Conservation (phyloP, 2,888 invertebrate genomes). For the Orchestes rusci region DNA sequence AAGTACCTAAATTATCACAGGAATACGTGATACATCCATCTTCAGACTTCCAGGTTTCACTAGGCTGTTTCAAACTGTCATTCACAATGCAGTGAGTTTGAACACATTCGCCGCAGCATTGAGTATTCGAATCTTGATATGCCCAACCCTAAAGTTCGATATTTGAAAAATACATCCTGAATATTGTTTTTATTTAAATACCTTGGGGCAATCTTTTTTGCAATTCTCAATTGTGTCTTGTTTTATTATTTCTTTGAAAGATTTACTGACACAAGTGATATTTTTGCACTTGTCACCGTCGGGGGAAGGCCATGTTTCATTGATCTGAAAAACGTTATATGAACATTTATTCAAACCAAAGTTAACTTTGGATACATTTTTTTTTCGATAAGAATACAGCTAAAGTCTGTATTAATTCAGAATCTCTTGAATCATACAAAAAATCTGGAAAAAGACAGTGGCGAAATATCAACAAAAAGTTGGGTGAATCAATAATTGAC, state of each 20-base stretch:
- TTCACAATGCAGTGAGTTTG: slow-evolving; percentile 55
- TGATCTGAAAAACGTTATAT: slow-evolving; percentile 34
- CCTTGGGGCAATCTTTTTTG: slow-evolving; percentile 44
- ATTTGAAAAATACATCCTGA: no score
- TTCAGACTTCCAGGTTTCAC: slow-evolving; percentile 52
- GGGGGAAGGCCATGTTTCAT: slow-evolving; percentile 35
- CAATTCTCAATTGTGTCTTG: slow-evolving; percentile 51
- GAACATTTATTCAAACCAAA: no score
- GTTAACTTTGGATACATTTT: not conserved
- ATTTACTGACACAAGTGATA: slow-evolving; percentile 46
- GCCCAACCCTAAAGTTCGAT: slow-evolving; percentile 54
- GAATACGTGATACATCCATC: slow-evolving; percentile 58
- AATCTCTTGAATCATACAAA: no score
- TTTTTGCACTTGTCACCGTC: slow-evolving; percentile 51
- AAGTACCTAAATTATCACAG: slow-evolving; percentile 42
- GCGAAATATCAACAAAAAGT: no score
- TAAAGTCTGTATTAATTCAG: no score
- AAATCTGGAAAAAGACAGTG: no score
- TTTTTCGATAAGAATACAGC: no score
- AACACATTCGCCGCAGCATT: slow-evolving; percentile 60
- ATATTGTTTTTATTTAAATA: no score
- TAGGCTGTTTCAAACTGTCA: slow-evolving; percentile 45
- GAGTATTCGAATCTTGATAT: slow-evolving; percentile 44
- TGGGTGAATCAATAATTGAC: no score
- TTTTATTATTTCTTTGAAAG: slow-evolving; percentile 45